Evolutionary conservation across 2,797 vertebrate genomes (phyloP).

Genomic region (Cyprinodon diabolis): DNA sequence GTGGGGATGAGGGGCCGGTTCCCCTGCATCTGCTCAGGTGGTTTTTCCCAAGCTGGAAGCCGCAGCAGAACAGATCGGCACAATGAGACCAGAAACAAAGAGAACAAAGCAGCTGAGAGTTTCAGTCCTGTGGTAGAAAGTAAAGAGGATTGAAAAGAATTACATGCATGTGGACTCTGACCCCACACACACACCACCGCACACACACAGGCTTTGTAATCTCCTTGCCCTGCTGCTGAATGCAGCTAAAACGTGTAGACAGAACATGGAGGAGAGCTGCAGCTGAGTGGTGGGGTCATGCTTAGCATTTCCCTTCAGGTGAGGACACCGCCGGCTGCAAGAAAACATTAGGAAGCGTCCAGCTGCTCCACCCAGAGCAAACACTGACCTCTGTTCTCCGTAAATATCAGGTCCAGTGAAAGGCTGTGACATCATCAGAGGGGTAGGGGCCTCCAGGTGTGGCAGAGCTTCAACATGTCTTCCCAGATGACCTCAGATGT

Average conservation of each 20-base stretch:
- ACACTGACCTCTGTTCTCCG: not conserved
- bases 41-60: not conserved
- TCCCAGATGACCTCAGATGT: not conserved
- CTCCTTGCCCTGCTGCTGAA: not conserved
- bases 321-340: not conserved
- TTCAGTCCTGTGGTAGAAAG: not conserved
- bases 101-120: slow-evolving; percentile 10
- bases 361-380: not conserved
- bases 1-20: not conserved
- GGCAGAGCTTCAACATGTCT: not conserved
- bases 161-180: slow-evolving; percentile 1
- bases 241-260: not conserved
- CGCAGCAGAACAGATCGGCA: not conserved
- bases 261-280: not conserved
- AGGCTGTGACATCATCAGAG: too few species aligned
- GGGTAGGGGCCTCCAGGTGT: not conserved
- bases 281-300: not conserved
- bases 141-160: slow-evolving; percentile 26
- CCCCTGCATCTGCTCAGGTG: not conserved
- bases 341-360: not conserved
- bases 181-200: not conserved
- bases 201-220: slow-evolving; percentile 5
- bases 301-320: not conserved
- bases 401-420: not conserved
- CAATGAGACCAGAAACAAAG: not conserved